Percentiles rank a stretch among this genome's conserved stretches.
Evolutionary conservation across 2,113 vertebrate genomes (phyloP).

Genomic region (Oncorhynchus masou): DNA sequence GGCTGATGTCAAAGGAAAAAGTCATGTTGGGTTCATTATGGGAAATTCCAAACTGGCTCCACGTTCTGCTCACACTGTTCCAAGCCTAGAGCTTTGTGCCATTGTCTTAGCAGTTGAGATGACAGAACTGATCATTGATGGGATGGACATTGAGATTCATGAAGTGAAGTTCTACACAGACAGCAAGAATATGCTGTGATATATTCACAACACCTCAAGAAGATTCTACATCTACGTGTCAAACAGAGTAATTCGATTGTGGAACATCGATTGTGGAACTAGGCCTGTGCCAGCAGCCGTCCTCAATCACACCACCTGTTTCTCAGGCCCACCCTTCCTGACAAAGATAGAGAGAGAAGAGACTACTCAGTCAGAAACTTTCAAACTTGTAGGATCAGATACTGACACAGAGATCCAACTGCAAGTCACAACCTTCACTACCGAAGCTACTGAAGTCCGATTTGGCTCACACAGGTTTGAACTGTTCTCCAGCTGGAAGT

Average conservation of each 20-base stretch:
- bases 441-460: not conserved
- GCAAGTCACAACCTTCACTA: not conserved
- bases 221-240: slow-evolving; percentile 18
- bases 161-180: slow-evolving; percentile 19
- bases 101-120: slow-evolving; percentile 36
- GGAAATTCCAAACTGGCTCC: slow-evolving; percentile 25
- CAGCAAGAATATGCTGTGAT: slow-evolving; percentile 18
- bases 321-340: slow-evolving; percentile 19
- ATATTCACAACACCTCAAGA: slow-evolving; percentile 15
- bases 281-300: not conserved
- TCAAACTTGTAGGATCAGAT: slow-evolving; percentile 2
- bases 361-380: not conserved
- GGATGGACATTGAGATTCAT: slow-evolving; percentile 4
- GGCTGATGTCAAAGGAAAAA: not conserved
- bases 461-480: slow-evolving; percentile 13
- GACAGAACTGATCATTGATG: slow-evolving; percentile 23
- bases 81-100: slow-evolving; percentile 29
- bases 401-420: slow-evolving; percentile 3
- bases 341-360: not conserved
- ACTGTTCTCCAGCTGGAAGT: slow-evolving; percentile 29
- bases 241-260: slow-evolving; percentile 11
- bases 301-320: slow-evolving; percentile 3
- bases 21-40: slow-evolving; percentile 15
- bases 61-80: slow-evolving; percentile 21
- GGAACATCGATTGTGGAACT: no score